Evolutionary conservation across 2,113 vertebrate species (phyloP).

Genomic region (Tragelaphus strepsiceros): DNA sequence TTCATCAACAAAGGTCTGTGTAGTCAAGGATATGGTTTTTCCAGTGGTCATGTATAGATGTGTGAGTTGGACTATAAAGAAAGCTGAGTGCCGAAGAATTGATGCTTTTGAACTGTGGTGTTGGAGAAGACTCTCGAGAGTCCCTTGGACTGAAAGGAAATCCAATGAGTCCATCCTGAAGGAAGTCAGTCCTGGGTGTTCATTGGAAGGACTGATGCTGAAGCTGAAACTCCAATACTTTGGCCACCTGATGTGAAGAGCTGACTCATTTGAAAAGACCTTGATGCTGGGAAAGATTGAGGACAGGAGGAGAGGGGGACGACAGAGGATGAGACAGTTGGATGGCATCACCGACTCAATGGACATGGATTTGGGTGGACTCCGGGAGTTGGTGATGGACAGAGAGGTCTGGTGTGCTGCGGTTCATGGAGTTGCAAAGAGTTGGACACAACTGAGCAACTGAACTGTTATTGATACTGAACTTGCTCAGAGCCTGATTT

Average conservation of each 20-base stretch:
- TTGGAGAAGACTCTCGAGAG: neutral
- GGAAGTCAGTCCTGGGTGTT: neutral
- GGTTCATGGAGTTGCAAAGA: neutral
- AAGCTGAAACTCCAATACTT: neutral
- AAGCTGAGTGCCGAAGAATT: neutral
- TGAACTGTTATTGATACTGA: neutral
- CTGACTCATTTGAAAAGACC: neutral
- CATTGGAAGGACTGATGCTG: neutral
- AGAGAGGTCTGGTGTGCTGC: neutral
- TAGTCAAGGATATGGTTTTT: neutral
- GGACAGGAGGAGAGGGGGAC: fast-evolving
- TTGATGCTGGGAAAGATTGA: neutral
- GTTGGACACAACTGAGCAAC: neutral
- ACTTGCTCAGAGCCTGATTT: neutral
- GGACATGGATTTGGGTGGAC: neutral
- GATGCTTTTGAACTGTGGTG: neutral
- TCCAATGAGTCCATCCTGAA: neutral
- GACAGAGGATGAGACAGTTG: neutral
- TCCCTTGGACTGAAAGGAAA: neutral
- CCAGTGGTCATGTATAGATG: neutral
- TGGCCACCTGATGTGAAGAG: neutral
- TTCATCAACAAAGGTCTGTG: fast-evolving
- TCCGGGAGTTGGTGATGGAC: neutral
- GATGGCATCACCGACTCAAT: neutral
- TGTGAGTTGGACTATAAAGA: neutral